Evolutionary conservation across 2,113 vertebrate species (phyloP).

Genomic region (Helogale parvula): DNA sequence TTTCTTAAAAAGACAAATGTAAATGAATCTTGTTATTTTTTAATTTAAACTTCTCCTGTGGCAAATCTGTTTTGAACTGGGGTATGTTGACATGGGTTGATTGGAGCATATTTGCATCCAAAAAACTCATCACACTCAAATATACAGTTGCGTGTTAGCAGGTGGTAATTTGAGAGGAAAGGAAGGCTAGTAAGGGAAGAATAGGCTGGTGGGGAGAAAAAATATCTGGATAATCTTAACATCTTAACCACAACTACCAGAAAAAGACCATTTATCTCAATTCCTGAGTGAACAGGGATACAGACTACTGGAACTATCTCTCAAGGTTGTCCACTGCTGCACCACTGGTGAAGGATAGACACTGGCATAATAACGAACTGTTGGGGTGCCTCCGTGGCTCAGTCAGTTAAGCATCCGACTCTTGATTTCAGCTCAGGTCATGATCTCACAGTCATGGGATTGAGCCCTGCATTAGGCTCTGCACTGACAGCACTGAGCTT

Average conservation of each 20-base stretch:
- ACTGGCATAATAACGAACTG: neutral
- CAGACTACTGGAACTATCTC: neutral
- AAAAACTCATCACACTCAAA: neutral
- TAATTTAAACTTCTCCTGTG: constrained; percentile 29
- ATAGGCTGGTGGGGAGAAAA: neutral
- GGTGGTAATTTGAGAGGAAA: neutral
- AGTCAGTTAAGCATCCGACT: too few relatives aligned
- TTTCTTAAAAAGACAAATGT: neutral
- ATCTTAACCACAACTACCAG: neutral
- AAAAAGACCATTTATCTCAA: neutral
- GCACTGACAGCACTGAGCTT: too few relatives aligned
- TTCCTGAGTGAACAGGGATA: neutral
- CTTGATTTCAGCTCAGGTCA: too few relatives aligned
- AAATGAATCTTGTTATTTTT: neutral
- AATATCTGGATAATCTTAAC: neutral
- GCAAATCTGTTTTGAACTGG: neutral
- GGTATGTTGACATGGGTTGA: neutral
- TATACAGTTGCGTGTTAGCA: neutral
- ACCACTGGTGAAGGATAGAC: neutral
- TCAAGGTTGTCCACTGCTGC: neutral
- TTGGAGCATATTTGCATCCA: constrained; percentile 1
- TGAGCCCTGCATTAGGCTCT: too few relatives aligned
- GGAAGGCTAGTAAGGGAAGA: neutral
- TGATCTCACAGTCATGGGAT: too few relatives aligned
- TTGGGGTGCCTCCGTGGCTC: too few relatives aligned